Base-by-base conservation (phyloP, 2,888 invertebrate species). In the Apamea epomidion region DNA sequence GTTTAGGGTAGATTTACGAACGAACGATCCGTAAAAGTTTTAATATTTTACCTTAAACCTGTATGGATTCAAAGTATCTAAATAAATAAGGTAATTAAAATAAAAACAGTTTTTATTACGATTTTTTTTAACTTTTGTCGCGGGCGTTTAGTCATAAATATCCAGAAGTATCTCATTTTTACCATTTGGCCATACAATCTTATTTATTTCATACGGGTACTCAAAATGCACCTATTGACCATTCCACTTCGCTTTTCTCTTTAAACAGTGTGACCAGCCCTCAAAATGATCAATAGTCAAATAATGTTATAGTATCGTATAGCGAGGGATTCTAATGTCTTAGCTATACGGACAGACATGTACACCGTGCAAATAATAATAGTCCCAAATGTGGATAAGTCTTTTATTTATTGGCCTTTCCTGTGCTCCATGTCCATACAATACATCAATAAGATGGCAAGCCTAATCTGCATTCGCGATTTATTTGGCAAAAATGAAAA, bases 291-390 rank as follows among this genome's bases (percentile, higher is more conserved):
- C 37, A 25, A 65, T 82, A 86, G 83, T 87, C 82, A 73, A 86
- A 86, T 76, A 79, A 72, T 85, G 76, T 81, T 58, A 85, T 65
- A 74, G 54, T 69, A 60, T 81, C 74, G 76, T 79, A 64, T 83
- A 82, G 83, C 73, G 32, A 51, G n/a, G 71, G 74, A 78, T 71
- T 70, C 48, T n/a, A 72, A 60, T 72, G 74, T 80, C 82, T 84
- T 74, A 78, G 78, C 82, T 86, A 81, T 84, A 79, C 78, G 42
- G 62, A 73, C 74, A 42, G 51, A 78, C 79, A 81, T 84, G 76
- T 85, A 90, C 85, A 88, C 84, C 72, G 82, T 87, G 88, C 88
- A 90, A 91, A 90, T 91, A 90, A 89, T 90, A 90, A 91, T 91
- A 90, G 87, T 90, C 79, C 89, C 88, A 89, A 90, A 87, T 91